Evolutionary conservation across 2,797 vertebrate genomes (phyloP).

Genomic region (Synaphobranchus kaupii): DNA sequence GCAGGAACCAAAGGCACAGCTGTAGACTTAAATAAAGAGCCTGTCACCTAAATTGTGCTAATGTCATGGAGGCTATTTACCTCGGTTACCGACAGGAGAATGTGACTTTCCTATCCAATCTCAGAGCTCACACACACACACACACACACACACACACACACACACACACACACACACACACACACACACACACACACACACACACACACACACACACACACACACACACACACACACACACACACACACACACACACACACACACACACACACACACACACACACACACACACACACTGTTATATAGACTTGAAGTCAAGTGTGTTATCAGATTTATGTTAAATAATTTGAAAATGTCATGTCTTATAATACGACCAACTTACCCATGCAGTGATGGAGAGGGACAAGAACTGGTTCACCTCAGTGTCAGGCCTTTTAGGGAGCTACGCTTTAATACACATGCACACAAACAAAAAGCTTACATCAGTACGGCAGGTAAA

Average conservation of each 20-base stretch:
- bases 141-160: neutral
- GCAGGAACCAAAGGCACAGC: neutral
- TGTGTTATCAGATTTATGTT: neutral
- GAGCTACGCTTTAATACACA: neutral
- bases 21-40: neutral
- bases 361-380: conserved; percentile 49
- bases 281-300: neutral
- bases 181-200: neutral
- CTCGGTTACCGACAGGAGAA: neutral
- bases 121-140: neutral
- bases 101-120: neutral
- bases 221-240: neutral
- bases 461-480: neutral
- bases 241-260: neutral
- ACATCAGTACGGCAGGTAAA: neutral
- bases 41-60: neutral
- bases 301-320: neutral
- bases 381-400: conserved; percentile 43
- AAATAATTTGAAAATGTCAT: neutral
- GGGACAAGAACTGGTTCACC: conserved; percentile 17
- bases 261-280: neutral
- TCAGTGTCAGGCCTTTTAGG: neutral
- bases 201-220: neutral
- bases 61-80: neutral
- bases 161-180: neutral